A percentile compares a stretch with the other conserved stretches of the same genome.
phyloP scores from a whole-genome alignment of 2,888 invertebrate genomes.

The Schrankia costaestrigalis region DNA sequence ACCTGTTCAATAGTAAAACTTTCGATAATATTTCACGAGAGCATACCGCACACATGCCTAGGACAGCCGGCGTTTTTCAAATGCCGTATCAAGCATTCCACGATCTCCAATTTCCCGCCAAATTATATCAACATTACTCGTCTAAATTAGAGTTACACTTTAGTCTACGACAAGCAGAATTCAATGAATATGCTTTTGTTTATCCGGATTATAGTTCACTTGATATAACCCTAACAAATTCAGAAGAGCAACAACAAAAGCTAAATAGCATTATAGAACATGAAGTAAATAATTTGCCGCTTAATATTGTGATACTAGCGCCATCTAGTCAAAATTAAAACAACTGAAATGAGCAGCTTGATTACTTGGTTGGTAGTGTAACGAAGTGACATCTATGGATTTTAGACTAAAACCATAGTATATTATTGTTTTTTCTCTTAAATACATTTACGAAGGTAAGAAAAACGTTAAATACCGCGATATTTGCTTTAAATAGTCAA shows the following conservation, averaged over 20 bases:
- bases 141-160: constrained; percentile 3
- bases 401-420: too few relatives aligned
- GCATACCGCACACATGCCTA: constrained; percentile 24
- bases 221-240: constrained; percentile 8
- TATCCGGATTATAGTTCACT: constrained; percentile 12
- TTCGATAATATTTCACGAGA: constrained; percentile 26
- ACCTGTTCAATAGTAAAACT: constrained; percentile 32
- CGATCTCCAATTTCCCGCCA: constrained; percentile 40
- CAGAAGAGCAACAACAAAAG: neutral
- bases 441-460: too few relatives aligned
- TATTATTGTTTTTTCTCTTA: too few relatives aligned
- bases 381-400: too few relatives aligned
- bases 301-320: constrained; percentile 6
- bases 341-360: neutral
- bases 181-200: constrained; percentile 4
- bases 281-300: too few relatives aligned
- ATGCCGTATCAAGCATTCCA: constrained; percentile 36
- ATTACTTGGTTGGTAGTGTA: too few relatives aligned
- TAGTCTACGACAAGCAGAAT: too few relatives aligned
- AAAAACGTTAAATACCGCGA: too few relatives aligned
- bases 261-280: too few relatives aligned
- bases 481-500: too few relatives aligned
- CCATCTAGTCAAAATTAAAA: constrained; percentile 13
- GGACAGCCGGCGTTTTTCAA: constrained; percentile 51
- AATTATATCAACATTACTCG: constrained; percentile 18